phyloP scores from a whole-genome alignment of 2,888 invertebrate species.

The Hypena proboscidalis region DNA sequence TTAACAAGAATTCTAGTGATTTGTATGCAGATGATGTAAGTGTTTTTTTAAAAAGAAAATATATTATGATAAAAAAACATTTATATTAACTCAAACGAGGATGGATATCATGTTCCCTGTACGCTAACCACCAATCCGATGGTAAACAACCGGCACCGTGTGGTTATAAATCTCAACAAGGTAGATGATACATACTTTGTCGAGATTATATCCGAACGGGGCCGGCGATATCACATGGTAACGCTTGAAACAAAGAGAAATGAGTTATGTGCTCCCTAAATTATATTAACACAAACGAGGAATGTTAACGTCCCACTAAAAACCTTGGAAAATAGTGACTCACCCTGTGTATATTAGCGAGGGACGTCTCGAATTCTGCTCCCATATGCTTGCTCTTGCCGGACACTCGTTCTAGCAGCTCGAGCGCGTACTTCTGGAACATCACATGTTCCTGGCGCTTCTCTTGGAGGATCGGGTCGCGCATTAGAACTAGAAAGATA shows the following conservation, averaged over 20 bases:
- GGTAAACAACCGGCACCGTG: conserved; percentile 7
- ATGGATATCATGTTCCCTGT: too few relatives aligned
- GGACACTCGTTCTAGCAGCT: conserved; percentile 95
- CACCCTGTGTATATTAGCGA: conserved; percentile 95
- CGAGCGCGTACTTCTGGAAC: conserved; percentile 97
- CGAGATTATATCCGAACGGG: conserved; percentile 5
- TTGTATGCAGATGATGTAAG: too few relatives aligned
- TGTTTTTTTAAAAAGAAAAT: too few relatives aligned
- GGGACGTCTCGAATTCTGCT: conserved; percentile 92
- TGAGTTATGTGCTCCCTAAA: too few relatives aligned
- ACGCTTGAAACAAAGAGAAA: background rate
- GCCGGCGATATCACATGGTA: background rate
- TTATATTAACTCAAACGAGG: too few relatives aligned
- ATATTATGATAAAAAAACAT: too few relatives aligned
- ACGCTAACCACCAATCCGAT: too few relatives aligned
- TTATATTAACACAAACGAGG: too few relatives aligned
- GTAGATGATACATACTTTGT: background rate
- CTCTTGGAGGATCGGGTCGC: conserved; percentile 98
- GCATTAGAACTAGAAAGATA: conserved; percentile 87
- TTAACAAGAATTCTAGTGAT: too few relatives aligned
- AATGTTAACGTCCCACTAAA: too few relatives aligned
- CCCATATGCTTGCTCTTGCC: conserved; percentile 94
- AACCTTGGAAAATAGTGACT: conserved; percentile 42
- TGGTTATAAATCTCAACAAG: conserved; percentile 8
- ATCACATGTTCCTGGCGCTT: conserved; percentile 97